Conservation (phyloP, 1,140 invertebrate genomes). For the Chymomyza costata region DNA sequence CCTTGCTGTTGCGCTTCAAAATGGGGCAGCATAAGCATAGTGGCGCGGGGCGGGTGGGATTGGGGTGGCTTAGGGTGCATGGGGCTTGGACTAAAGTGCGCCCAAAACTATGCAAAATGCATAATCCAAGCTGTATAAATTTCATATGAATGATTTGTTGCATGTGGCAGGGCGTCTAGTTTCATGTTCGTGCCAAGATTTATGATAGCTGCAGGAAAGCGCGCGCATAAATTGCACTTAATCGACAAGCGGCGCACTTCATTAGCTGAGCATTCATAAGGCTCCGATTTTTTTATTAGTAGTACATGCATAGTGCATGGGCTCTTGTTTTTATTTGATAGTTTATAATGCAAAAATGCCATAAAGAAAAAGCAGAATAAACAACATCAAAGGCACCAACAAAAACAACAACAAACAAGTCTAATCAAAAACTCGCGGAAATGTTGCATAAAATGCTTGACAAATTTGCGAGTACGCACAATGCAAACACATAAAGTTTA, state of each 20-base stretch:
- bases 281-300: too few species aligned
- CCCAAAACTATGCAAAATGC: background rate
- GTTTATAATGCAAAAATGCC: slow-evolving; percentile 52
- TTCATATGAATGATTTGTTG: slow-evolving; percentile 53
- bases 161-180: slow-evolving; percentile 34
- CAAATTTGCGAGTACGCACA: background rate
- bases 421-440: slow-evolving; percentile 17
- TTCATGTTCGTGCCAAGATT: background rate
- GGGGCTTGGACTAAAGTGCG: too few species aligned
- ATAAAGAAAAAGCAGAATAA: slow-evolving; percentile 13
- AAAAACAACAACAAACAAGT: slow-evolving; percentile 1
- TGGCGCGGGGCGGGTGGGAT: too few species aligned
- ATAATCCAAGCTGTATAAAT: slow-evolving; percentile 2
- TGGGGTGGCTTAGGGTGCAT: too few species aligned
- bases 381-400: slow-evolving; percentile 1
- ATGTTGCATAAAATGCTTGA: slow-evolving; percentile 19
- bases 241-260: slow-evolving; percentile 38
- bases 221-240: slow-evolving; percentile 54
- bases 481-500: slow-evolving; percentile 26
- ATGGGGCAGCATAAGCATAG: too few species aligned
- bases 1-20: too few species aligned
- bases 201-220: slow-evolving; percentile 22
- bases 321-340: slow-evolving; percentile 30
- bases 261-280: slow-evolving; percentile 50
- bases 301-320: too few species aligned